A percentile compares a stretch with the other conserved stretches of the same genome.
These are phyloP conservation scores for Dynastes tityus DNA, from an alignment of 2,888 invertebrate species.

Conservation along the genomic window DNA sequence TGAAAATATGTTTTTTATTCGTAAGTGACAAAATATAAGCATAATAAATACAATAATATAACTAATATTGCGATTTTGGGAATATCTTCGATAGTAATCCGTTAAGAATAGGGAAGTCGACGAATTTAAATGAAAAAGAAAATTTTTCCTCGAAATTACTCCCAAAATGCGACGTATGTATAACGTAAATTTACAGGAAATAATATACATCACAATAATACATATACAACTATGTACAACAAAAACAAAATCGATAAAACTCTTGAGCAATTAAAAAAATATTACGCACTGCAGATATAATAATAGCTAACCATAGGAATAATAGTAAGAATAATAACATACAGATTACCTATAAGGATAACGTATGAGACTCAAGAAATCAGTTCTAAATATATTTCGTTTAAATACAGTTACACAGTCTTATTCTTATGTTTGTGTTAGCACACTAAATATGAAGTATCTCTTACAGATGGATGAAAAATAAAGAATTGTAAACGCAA, in stretches of 20 bases:
- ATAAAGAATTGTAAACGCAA: not conserved
- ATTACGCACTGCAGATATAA: conserved; percentile 16
- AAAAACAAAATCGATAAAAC: conserved; percentile 8
- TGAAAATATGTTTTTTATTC: conserved; percentile 46
- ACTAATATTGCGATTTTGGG: conserved; percentile 23
- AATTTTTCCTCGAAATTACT: conserved; percentile 3
- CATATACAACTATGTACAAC: conserved; percentile 19
- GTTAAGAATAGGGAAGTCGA: not conserved
- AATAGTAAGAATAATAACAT: conserved; percentile 11
- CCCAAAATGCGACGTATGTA: conserved; percentile 12
- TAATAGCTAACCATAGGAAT: conserved; percentile 34
- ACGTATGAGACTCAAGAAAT: conserved; percentile 40
- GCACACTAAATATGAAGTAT: conserved; percentile 27
- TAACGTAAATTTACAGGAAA: conserved; percentile 36
- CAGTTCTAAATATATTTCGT: conserved; percentile 36
- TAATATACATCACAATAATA: conserved; percentile 44
- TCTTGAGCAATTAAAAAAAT: conserved; percentile 39
- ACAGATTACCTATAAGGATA: conserved; percentile 24
- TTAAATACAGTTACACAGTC: conserved; percentile 38
- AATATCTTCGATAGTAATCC: not conserved
- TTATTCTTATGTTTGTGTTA: conserved; percentile 27
- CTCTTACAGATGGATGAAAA: conserved; percentile 10
- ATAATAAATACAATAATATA: conserved; percentile 44
- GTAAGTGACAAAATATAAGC: conserved; percentile 42
- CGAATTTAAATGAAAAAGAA: conserved; percentile 1